Evolutionary conservation across 2,888 invertebrate species (phyloP), one percentile per base, ranked within the genome.

Genomic region (Lasiommata megera): DNA sequence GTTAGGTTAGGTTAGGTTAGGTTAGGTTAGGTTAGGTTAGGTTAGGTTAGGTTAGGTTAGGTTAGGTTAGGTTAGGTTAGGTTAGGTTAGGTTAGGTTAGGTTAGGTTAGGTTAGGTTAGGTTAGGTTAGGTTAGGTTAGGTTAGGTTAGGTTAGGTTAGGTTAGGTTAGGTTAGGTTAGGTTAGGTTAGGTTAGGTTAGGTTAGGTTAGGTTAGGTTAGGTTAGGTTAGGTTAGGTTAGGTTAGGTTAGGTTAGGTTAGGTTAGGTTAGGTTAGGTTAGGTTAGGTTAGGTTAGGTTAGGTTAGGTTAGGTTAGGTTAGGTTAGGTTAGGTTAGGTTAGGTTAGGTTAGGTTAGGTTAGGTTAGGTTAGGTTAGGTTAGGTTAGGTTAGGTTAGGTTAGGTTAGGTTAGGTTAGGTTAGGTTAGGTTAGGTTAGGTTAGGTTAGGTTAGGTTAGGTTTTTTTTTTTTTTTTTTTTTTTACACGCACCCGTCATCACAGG

Each of bases 361-460:
- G 58, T 58, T 58, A 59, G 59, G 59, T 59, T 59, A 59, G 59
- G 59, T 59, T 59, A 59, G 59, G 59, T 59, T 59, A 59, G 55
- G 60, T 55, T 60, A 56, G 60, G 59, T 60, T 60, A 55, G 61
- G 60, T 61, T 61, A 62, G 63, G 63, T 61, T 59, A 63, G 63
- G 61, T 61, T 61, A 61, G 61, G 61, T 64, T 63, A 59, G 64
- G 63, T 61, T 64, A 64, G 64, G 64, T 64, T 64, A 61, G 64
- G 64, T 64, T 64, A 61, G 64, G 64, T 64, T 64, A 64, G 64
- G 64, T 64, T 64, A 64, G 64, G 64, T 64, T 64, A 64, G 64
- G 64, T 64, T 61, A 60, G 61, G 61, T 62, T 55, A 61, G 58
- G 56, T 28, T 28, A 28, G n/a, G n/a, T n/a, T n/a, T n/a, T n/a